Percentiles rank a stretch among this genome's conserved stretches.
Evolutionary conservation across 2,888 invertebrate species (phyloP).

Genomic region (Eutolmus rufibarbis): DNA sequence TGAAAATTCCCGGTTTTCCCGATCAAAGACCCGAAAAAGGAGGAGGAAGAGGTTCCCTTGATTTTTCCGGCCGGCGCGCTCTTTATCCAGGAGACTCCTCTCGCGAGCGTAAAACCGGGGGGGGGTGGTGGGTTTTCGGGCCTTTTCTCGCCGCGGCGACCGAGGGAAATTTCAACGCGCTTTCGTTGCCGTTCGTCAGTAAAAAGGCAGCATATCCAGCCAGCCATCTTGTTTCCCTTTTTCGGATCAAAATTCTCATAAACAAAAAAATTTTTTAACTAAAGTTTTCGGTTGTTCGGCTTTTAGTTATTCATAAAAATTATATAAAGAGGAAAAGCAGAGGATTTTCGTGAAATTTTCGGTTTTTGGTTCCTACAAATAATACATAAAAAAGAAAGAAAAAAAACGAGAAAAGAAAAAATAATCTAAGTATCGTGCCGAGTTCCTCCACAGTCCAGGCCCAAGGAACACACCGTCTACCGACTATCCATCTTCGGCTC

Average conservation of each 20-base stretch:
- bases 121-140: background rate
- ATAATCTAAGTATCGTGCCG: background rate
- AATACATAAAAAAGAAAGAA: background rate
- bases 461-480: background rate
- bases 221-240: constrained; percentile 43
- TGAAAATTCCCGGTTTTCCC: background rate
- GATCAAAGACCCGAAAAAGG: background rate
- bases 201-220: constrained; percentile 42
- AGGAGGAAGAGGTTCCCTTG: background rate
- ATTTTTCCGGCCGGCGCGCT: background rate
- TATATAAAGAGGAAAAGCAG: background rate
- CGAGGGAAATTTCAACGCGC: background rate
- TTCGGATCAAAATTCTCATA: constrained; percentile 43
- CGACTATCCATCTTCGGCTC: background rate
- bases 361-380: constrained; percentile 8
- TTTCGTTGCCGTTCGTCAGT: constrained; percentile 19
- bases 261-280: constrained; percentile 39
- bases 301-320: constrained; percentile 5
- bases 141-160: background rate
- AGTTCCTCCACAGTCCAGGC: background rate
- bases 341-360: background rate
- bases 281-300: constrained; percentile 11
- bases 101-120: background rate
- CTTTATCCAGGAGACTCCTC: background rate
- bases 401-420: background rate